Base-by-base conservation (phyloP, 2,888 invertebrate genomes). In the Rhimphoctona megacephalus region DNA sequence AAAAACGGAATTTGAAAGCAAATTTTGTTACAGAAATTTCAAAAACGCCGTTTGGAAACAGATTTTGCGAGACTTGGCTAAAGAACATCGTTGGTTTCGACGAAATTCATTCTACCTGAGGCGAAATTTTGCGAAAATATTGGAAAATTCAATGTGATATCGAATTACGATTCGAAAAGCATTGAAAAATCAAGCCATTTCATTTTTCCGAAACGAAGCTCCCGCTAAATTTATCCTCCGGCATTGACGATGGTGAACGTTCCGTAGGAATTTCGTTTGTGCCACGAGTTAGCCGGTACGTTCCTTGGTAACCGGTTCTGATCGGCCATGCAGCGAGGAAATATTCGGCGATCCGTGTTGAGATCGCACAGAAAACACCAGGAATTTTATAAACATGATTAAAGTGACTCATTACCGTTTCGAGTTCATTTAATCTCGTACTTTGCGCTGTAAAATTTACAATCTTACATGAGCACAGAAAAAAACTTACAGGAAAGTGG, bases 221-320 rank as follows among this genome's bases (percentile, higher is more conserved):
- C 19, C 22, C 17, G 30, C 30, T 17, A 17, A 30, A 5, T 5
- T 11, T 25, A 19, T 69, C 22, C 46, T 9, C 22, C 17, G 46
- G 14, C 25, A 30, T 57, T 36, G 76, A 57, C n/a, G 67, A 66
- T 25, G 33, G 46, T 69, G 74, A 82, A 39, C 64, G 74, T 69
- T 73, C 79, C 57, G 36, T 54, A 85, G 82, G 74, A 85, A 85
- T 85, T 82, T 61, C 61, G 61, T 85, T 74, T 74, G 83, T 67
- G 61, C 39, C 66, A 70, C 69, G 85, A 39, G 69, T 76, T 69
- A 43, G 52, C 43, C 82, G 77, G 30, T 72, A 77, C 70, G 74
- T 74, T 74, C 57, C n/a, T 52, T 22, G 61, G 69, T 70, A 85
- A 85, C 85, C 85, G 85, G 85, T 85, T 85, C 74, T 74, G 66